Base-by-base conservation (phyloP, 2,888 invertebrate species). In the Platycnemis pennipes region DNA sequence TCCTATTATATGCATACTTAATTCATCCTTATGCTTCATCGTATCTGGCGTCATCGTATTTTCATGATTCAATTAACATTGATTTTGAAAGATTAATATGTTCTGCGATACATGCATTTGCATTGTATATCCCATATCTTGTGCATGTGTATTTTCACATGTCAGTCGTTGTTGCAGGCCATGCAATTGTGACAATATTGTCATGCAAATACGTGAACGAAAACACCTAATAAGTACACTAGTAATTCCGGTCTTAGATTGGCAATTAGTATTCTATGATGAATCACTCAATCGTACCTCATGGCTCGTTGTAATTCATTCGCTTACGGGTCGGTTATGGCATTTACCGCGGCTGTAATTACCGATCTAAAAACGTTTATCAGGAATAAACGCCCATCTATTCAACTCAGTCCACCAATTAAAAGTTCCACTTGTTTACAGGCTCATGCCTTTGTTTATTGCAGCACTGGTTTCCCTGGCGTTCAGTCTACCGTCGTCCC, bases 401-500 rank as follows among this genome's bases (percentile, higher is more conserved):
- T 77, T 77, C 77, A 77, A 77, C 77, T 77, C 37, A 13, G 77
- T 37, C 31, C 77, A 37, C 77, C 77, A 37, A 77, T 77, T 77
- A 77, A 77, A 77, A 77, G 77, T 22, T 37, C 77, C 77, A 77
- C 77, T 77, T 77, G 77, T 77, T 77, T 77, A 77, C 77, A 13
- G 77, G 31, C 37, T 13, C 31, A 8, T 26, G 77, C 77, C 77
- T 77, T 77, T 77, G 77, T 77, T 77, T 77, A 77, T 77, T 77
- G n/a, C n/a, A 77, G 77, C 77, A 77, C 77, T 77, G 77, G 77
- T 77, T 77, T 77, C 37, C 13, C 77, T 13, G 19, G 49, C 77
- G 13, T 19, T 49, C 19, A 19, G 49, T 11, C 13, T 37, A 3
- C 77, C 69, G 69, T 77, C 69, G 19, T 69, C 69, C 19, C n/a